Conservation (phyloP, 2,888 invertebrate species). For the Drosophila suboccidentalis region DNA sequence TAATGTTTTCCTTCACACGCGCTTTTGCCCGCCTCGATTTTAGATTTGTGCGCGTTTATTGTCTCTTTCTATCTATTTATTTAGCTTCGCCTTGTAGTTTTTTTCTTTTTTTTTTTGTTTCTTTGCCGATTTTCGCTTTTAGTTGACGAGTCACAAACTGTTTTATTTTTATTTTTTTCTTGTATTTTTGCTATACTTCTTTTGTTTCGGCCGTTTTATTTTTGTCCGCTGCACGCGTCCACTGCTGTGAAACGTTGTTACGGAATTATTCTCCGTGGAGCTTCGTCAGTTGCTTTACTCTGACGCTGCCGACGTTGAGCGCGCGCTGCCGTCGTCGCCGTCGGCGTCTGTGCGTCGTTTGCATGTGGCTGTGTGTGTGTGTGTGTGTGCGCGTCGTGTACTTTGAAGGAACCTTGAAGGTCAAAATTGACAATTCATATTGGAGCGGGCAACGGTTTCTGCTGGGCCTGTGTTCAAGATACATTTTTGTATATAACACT, state of each 20-base stretch:
- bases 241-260: conserved; percentile 81
- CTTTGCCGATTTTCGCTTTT: conserved; percentile 30
- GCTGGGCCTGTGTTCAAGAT: conserved; percentile 57
- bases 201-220: conserved; percentile 57
- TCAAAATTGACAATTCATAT: conserved; percentile 85
- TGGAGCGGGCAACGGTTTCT: conserved; percentile 60
- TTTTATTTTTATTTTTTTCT: conserved; percentile 18
- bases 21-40: conserved; percentile 25
- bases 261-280: conserved; percentile 80
- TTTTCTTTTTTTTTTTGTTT: conserved; percentile 18
- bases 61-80: conserved; percentile 21
- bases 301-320: conserved; percentile 40
- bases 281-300: conserved; percentile 61
- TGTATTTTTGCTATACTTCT: conserved; percentile 22
- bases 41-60: too few relatives aligned
- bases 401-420: conserved; percentile 86
- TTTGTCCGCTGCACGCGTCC: conserved; percentile 79
- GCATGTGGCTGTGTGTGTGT: conserved; percentile 29
- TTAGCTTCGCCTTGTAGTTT: conserved; percentile 18
- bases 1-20: conserved; percentile 35
- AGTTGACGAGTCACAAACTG: conserved; percentile 45
- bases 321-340: conserved; percentile 28
- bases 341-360: conserved; percentile 42
- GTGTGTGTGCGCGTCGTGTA: conserved; percentile 60
- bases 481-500: conserved; percentile 40